phyloP scores from a whole-genome alignment of 30 jellyfish, hydroid and myxozoan species.

The Chrysaora quinquecirrha region DNA sequence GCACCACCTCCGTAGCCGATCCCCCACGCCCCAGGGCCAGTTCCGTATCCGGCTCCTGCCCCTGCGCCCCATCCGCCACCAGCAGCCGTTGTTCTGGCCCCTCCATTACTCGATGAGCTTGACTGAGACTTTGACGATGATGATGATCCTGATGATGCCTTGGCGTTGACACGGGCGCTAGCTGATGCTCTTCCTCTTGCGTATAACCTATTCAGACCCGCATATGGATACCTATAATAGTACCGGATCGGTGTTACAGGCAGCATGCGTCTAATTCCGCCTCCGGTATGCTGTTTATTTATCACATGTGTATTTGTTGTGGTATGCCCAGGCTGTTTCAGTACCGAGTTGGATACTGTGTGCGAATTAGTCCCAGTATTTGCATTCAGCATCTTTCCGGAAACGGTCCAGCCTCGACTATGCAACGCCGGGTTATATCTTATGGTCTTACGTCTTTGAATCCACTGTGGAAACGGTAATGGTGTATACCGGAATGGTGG shows the following conservation, averaged over 20 bases:
- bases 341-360: constrained; percentile 40
- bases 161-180: constrained; percentile 34
- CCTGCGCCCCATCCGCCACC: constrained; percentile 81
- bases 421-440: constrained; percentile 2
- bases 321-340: constrained; percentile 68
- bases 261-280: constrained; percentile 22
- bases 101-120: constrained; percentile 52
- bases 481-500: constrained; percentile 10
- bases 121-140: constrained; percentile 49
- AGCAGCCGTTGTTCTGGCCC: constrained; percentile 42
- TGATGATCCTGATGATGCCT: constrained; percentile 34
- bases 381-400: constrained; percentile 51
- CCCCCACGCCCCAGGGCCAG: constrained; percentile 71
- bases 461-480: constrained; percentile 19
- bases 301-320: constrained; percentile 54
- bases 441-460: constrained; percentile 27
- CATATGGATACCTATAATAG: constrained; percentile 8
- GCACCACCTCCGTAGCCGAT: constrained; percentile 71
- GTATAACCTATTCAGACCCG: background rate
- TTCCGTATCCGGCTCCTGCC: constrained; percentile 73
- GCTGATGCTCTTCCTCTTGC: constrained; percentile 49
- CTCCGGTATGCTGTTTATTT: constrained; percentile 67
- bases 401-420: constrained; percentile 36
- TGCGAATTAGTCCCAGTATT: constrained; percentile 62
- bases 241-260: background rate